Base-by-base conservation (phyloP, 2,888 invertebrate species). In the Andrena bucephala region DNA sequence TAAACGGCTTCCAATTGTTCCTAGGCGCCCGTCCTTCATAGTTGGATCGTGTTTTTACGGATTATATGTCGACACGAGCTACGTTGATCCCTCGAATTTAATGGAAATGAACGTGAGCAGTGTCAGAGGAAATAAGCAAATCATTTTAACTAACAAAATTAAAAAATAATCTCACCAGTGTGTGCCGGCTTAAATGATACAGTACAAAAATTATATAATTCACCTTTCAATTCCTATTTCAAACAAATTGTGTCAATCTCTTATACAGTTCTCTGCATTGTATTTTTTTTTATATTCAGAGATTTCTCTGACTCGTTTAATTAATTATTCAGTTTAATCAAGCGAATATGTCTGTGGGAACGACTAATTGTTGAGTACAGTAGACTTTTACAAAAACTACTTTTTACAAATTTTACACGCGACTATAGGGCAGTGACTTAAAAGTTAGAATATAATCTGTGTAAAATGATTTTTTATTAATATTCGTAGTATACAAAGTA, bases 1-100 rank as follows among this genome's bases (percentile, higher is more conserved):
- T 87, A 87, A 87, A 87, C 87, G 85, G 83, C 85, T 85, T 81
- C 85, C 76, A 82, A 85, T 85, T 81, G 87, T 87, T 83, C 81
- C 83, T 50, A 72, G 42, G 36, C 71, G 57, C 65, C 54, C 81
- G 83, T 85, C 81, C 83, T 81, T 87, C 87, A 79, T 81, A 77
- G 77, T 57, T 31, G 66, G 73, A 60, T 77, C 67, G 69, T 81
- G 81, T 79, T 87, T 85, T 76, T 81, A 52, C 67, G 74, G 87
- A 87, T 87, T 87, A 87, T 85, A 81, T 87, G 73, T 70, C 50
- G 81, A 42, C 74, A 66, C 31, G 63, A 50, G 13, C 63, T 52
- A 69, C 24, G 73, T 67, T 66, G 78, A 68, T 78, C 75, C 67
- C 81, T 54, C 59, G 70, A 84, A 77, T 82, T 87, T 79, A 71